These are phyloP conservation scores for Dendrocincla tyrannina DNA, from an alignment of 2,797 vertebrate species.

Conservation along the genomic window DNA sequence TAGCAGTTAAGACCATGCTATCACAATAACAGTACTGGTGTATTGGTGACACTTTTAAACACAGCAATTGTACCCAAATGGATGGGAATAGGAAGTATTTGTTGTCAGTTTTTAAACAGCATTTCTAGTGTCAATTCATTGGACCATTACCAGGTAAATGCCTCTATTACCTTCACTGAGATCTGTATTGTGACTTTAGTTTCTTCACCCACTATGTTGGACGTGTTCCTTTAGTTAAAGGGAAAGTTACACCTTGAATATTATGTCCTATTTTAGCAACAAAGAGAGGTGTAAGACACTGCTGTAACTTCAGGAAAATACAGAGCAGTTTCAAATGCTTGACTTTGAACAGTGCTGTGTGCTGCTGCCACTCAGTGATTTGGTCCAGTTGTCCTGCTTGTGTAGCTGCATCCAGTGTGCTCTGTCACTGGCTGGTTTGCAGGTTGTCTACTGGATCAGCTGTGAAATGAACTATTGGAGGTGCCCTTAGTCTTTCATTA, in stretches of 20 bases:
- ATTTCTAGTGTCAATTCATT: neutral
- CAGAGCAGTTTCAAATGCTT: neutral
- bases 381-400: neutral
- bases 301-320: neutral
- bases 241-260: neutral
- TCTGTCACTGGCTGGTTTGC: neutral
- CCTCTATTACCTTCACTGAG: neutral
- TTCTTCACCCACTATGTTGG: neutral
- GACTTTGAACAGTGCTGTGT: neutral
- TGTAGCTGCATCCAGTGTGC: neutral
- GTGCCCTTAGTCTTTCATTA: neutral
- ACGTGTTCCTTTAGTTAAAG: neutral
- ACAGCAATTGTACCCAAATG: neutral
- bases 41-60: neutral
- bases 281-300: neutral
- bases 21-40: neutral
- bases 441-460: neutral
- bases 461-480: neutral
- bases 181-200: neutral
- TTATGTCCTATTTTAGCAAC: neutral
- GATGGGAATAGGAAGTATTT: neutral
- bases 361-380: neutral
- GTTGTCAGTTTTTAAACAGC: neutral
- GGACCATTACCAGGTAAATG: neutral
- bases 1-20: neutral